Base-by-base conservation (phyloP, 2,888 invertebrate species). In the Mesorhabditis belari region DNA sequence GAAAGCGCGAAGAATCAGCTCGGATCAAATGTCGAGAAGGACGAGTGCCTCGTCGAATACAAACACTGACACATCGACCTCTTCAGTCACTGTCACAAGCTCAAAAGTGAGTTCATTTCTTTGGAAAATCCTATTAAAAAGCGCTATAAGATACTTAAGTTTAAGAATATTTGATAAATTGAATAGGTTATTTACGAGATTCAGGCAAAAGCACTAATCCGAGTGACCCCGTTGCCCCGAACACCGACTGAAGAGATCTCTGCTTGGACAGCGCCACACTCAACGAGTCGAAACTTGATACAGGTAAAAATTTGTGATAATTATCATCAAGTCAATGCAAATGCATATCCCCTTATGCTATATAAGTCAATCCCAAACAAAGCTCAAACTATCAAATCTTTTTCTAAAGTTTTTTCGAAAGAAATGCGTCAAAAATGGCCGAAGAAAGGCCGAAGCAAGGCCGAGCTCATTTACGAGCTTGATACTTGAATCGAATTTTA, bases 271-370 rank as follows among this genome's bases (percentile, higher is more conserved):
- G 59, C 58, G 49, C 52, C 61, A 12, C 54, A 61, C 1, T 57
- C 64, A 1, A 58, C 63, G 5, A 54, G 53, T 25, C 60, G 60
- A 44, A 69, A 69, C 57, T 58, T 69, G 25, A 69, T 72, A 23
- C 64, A 63, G 57, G 63, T 60, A 55, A 24, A 35, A 5, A 24
- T 53, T n/a, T 24, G 26, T 53, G n/a, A 24, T 5, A 53, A 21
- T 53, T 24, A 21, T 53, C 53, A 24, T 25, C 26, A 25, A 25
- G 17, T 17, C 23, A 19, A 52, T n/a, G 12, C 23, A n/a, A 19
- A 52, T 21, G 17, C 21, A n/a, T 52, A 12, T 58, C 27, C 23
- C 44, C 21, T 59, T 27, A 55, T 35, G 29, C 21, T 56, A 35
- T 9, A 56, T 9, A 35, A 12, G n/a, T n/a, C n/a, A n/a, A n/a